A percentile compares a stretch with the other conserved stretches of the same genome.
Conservation (phyloP, 2,797 vertebrate species). For the Xerus rutilus region DNA sequence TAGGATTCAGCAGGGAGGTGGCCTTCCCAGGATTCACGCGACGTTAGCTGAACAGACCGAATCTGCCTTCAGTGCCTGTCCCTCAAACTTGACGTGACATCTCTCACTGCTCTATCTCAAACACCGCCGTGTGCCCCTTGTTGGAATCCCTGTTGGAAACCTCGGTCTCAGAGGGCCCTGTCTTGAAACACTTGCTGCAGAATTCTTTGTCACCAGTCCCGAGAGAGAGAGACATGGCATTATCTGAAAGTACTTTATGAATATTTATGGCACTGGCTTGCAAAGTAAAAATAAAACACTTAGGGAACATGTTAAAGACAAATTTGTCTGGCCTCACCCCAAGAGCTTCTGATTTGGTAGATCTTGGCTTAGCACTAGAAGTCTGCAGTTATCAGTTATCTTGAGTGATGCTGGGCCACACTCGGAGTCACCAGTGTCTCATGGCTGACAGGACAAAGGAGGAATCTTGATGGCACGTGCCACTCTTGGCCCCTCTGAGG, state of each 20-base stretch:
- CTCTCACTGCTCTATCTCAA: fast-evolving
- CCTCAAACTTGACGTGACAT: neutral
- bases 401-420: neutral
- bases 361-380: neutral
- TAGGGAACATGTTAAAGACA: neutral
- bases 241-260: neutral
- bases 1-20: neutral
- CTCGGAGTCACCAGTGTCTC: neutral
- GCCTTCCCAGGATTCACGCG: neutral
- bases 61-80: neutral
- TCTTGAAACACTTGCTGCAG: neutral
- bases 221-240: neutral
- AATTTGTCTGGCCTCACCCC: neutral
- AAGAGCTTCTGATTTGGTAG: neutral
- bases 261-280: neutral
- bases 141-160: no score
- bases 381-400: neutral
- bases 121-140: fast-evolving
- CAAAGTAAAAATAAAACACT: neutral
- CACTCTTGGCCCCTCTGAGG: neutral
- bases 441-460: neutral
- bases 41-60: neutral
- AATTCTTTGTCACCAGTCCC: neutral
- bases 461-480: neutral
- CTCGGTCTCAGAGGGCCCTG: no score